phyloP scores from a whole-genome alignment of 2,113 vertebrate species.

The Corapipo altera region DNA sequence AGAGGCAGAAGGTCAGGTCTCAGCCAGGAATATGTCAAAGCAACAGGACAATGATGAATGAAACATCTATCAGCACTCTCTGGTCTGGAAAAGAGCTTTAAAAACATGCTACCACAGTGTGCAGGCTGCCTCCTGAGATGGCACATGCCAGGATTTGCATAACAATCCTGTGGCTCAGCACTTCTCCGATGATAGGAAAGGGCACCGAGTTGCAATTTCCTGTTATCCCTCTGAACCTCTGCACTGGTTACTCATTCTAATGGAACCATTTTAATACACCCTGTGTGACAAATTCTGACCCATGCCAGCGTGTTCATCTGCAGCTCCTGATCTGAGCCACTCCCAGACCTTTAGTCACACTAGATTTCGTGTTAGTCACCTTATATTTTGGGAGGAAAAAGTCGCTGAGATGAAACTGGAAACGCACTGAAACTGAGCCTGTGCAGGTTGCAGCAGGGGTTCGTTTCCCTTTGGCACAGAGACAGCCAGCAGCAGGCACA shows the following conservation, averaged over 20 bases:
- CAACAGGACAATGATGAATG: neutral
- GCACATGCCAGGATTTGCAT: neutral
- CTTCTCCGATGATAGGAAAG: neutral
- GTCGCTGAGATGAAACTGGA: neutral
- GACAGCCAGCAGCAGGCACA: neutral
- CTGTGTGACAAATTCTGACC: neutral
- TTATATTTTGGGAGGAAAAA: neutral
- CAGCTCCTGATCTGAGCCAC: neutral
- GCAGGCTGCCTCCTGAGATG: neutral
- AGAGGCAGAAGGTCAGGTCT: neutral
- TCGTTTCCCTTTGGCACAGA: neutral
- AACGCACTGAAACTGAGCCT: neutral
- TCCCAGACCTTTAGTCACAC: neutral
- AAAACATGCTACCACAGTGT: neutral
- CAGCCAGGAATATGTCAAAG: neutral
- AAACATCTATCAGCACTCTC: neutral
- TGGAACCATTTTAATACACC: neutral
- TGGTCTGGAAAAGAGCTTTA: neutral
- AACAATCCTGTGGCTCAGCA: neutral
- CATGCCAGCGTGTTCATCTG: neutral
- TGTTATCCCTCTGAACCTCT: neutral
- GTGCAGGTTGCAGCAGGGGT: neutral
- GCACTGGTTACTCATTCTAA: slow-evolving; percentile 4
- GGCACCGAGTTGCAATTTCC: neutral
- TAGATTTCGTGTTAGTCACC: neutral